Base-by-base conservation (phyloP, 2,113 vertebrate genomes). In the Asarcornis scutulata region DNA sequence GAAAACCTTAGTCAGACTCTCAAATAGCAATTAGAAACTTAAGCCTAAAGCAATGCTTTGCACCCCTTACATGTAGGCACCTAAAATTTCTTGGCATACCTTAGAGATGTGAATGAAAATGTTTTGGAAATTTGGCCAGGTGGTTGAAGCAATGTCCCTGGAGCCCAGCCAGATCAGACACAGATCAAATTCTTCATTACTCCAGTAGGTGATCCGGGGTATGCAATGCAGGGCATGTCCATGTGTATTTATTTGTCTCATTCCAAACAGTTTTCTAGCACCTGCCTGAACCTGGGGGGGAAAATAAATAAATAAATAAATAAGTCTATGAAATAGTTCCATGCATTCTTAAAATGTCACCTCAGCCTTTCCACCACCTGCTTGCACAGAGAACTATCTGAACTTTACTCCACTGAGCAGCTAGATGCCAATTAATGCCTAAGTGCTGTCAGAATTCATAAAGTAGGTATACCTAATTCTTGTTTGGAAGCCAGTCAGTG, bases 401-500 rank as follows among this genome's bases (percentile, higher is more conserved):
- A 95, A 83, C 88, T 93, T 93, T 88, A 91, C 36, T 66, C 40
- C 86, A 31, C 55, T 67, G 72, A 77, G 46, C 31, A 90, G 36
- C 88, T 77, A 92, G 68, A 67, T 93, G 83, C 79, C 91, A 94
- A 88, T 95, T 96, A 90, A 88, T 88, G 68, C 86, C 60, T 86
- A 81, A 93, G n/a, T 11, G 8, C 83, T 94, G 91, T 86, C 88
- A 95, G 79, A 92, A 88, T 86, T 66, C 86, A 92, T 95, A 78
- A 86, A 93, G 76, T 50, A 90, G 50, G 46, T 83, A 67, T 29
- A 83, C 17, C 76, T 91, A 86, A 73, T 90, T 80, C 58, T 77
- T 67, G 69, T 40, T 78, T 0, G 0, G 76, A 92, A 94, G 40
- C n/a, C 64, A 90, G 72, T 31, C 68, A 66, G 36, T 90, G 94